A percentile compares a stretch with the other conserved stretches of the same genome.
phyloP scores from a whole-genome alignment of 2,113 vertebrate species.

The Macquaria ambigua region DNA sequence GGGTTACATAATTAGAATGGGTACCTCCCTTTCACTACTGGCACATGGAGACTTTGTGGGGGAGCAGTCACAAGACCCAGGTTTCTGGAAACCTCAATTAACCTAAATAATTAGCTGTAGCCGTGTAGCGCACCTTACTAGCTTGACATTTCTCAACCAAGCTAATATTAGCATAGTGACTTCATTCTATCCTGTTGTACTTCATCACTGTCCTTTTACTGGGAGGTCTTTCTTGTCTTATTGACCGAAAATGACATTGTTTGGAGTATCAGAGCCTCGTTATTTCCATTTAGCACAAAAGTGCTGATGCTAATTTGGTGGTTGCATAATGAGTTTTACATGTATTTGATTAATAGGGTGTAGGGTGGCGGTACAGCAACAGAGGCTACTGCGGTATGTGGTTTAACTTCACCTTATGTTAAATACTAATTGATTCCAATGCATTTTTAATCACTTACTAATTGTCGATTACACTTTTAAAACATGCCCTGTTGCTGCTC shows the following conservation, averaged over 20 bases:
- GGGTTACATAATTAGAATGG: slow-evolving; percentile 69
- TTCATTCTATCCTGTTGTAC: slow-evolving; percentile 66
- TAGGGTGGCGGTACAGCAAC: slow-evolving; percentile 42
- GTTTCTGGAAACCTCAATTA: slow-evolving; percentile 83
- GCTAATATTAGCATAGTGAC: slow-evolving; percentile 79
- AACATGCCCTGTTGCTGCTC: slow-evolving; percentile 65
- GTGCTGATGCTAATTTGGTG: slow-evolving; percentile 73
- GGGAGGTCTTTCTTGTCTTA: slow-evolving; percentile 59
- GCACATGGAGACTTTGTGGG: slow-evolving; percentile 50
- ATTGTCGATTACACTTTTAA: slow-evolving; percentile 77
- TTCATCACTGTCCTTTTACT: slow-evolving; percentile 76
- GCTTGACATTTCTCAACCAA: slow-evolving; percentile 77
- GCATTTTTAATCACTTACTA: slow-evolving; percentile 81
- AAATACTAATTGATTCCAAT: slow-evolving; percentile 81
- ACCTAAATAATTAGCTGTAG: slow-evolving; percentile 82
- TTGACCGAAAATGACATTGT: slow-evolving; percentile 75
- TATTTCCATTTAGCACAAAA: slow-evolving; percentile 62
- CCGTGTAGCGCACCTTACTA: slow-evolving; percentile 57
- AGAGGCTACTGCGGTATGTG: slow-evolving; percentile 58
- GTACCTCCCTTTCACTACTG: slow-evolving; percentile 48
- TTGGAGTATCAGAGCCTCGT: slow-evolving; percentile 51
- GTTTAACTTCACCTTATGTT: slow-evolving; percentile 77
- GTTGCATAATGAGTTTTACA: slow-evolving; percentile 72
- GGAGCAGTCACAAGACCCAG: slow-evolving; percentile 58
- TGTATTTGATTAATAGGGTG: slow-evolving; percentile 79